Conservation (phyloP, 2,888 invertebrate species). For the Apamea crenata region DNA sequence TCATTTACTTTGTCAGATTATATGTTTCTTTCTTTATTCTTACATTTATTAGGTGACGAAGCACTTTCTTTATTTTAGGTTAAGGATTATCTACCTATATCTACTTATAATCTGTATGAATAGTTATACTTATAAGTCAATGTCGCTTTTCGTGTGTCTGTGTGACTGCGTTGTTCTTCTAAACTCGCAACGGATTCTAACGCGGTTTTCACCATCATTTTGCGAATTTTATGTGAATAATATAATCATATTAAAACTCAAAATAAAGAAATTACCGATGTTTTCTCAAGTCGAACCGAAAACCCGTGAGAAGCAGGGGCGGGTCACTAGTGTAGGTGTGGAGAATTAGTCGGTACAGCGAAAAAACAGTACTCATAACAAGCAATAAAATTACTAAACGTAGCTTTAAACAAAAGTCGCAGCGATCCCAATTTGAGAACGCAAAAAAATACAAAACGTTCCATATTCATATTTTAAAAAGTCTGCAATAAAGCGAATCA, state of each 20-base stretch:
- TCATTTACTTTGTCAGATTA: not conserved
- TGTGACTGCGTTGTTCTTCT: not conserved
- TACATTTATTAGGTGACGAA: not conserved
- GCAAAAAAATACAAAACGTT: constrained; percentile 17
- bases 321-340: not conserved
- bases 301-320: not conserved
- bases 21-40: not conserved
- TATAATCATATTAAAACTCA: not conserved
- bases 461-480: constrained; percentile 53
- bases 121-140: not conserved
- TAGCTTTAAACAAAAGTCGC: not conserved
- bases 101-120: not conserved
- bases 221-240: not conserved
- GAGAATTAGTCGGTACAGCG: not conserved
- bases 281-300: not conserved
- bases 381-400: not conserved
- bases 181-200: not conserved
- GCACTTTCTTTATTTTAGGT: not conserved
- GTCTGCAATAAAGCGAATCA: constrained; percentile 34
- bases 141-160: not conserved
- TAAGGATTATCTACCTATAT: not conserved
- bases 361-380: not conserved
- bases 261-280: too few relatives aligned
- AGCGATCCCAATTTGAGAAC: constrained; percentile 12
- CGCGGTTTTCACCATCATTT: not conserved